A percentile compares a stretch with the other conserved stretches of the same genome.
These are phyloP conservation scores for Cotesia congregata DNA, from an alignment of 2,888 invertebrate genomes.

Conservation along the genomic window DNA sequence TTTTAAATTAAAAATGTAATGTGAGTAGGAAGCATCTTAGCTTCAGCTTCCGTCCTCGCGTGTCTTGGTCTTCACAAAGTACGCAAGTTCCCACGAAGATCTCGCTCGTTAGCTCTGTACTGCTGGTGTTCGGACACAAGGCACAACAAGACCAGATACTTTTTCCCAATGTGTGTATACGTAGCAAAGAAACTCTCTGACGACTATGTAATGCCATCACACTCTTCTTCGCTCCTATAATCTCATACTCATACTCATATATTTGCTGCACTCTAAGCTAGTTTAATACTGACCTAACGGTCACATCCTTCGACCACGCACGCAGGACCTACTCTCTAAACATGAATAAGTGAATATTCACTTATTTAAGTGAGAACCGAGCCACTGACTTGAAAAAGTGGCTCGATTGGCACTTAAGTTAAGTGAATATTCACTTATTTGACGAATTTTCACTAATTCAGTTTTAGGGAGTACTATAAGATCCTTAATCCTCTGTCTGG, in stretches of 20 bases:
- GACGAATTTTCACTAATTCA: too few species aligned
- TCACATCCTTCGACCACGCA: conserved; percentile 32
- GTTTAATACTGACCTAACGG: conserved; percentile 30
- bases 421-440: too few species aligned
- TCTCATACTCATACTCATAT: neutral
- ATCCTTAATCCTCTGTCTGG: neutral
- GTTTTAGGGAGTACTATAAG: too few species aligned
- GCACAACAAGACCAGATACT: conserved; percentile 19
- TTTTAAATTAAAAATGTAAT: neutral
- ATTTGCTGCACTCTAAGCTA: neutral
- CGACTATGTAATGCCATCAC: conserved; percentile 12
- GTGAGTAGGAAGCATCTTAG: neutral
- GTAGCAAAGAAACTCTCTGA: conserved; percentile 17
- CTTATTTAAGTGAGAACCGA: too few species aligned
- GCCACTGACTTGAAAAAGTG: too few species aligned
- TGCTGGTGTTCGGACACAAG: neutral
- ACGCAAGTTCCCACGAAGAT: conserved; percentile 53
- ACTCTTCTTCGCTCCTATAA: neutral
- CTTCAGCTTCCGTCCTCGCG: neutral
- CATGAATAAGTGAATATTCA: too few species aligned
- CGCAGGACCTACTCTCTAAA: too few species aligned
- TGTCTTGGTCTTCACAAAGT: neutral
- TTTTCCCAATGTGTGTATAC: conserved; percentile 21
- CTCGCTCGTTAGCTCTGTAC: conserved; percentile 42
- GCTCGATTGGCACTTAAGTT: too few species aligned